A percentile compares a stretch with the other conserved stretches of the same genome.
Conservation (phyloP, 2,113 vertebrate species). For the Microcebus tavaratra region DNA sequence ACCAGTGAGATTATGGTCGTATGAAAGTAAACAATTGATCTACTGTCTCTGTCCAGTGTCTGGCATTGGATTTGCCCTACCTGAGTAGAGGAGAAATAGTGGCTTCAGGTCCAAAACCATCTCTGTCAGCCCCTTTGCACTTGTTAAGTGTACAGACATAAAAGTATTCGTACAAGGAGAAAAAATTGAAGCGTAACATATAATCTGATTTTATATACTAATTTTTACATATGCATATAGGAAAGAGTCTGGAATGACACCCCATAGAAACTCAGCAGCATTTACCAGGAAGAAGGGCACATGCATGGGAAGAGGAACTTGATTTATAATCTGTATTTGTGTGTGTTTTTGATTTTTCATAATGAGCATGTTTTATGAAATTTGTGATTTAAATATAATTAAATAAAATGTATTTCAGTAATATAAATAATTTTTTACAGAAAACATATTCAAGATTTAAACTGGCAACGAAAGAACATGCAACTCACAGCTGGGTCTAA, state of each 20-base stretch:
- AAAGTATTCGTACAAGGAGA: not conserved
- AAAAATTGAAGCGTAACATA: not conserved
- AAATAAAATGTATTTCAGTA: constrained; percentile 17
- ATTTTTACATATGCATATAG: not conserved
- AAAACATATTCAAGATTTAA: constrained; percentile 97
- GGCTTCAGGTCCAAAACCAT: not conserved
- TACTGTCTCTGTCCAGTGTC: not conserved
- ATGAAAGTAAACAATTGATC: not conserved
- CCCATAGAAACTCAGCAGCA: not conserved
- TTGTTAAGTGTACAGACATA: not conserved
- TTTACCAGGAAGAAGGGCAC: not conserved
- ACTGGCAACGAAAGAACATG: constrained; percentile 98
- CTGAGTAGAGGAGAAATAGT: not conserved
- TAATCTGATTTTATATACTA: not conserved
- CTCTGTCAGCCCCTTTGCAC: not conserved
- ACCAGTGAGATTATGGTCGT: not conserved
- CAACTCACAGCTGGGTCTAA: constrained; percentile 96
- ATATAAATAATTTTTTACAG: constrained; percentile 78
- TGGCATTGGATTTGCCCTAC: not conserved
- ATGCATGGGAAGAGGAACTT: not conserved
- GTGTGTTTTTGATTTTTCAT: not conserved
- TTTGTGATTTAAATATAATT: constrained; percentile 24
- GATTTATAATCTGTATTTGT: not conserved
- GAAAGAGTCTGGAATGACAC: not conserved
- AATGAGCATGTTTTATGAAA: constrained; percentile 19